Evolutionary conservation across 1,140 invertebrate genomes (phyloP).

Genomic region (Hermetia illucens): DNA sequence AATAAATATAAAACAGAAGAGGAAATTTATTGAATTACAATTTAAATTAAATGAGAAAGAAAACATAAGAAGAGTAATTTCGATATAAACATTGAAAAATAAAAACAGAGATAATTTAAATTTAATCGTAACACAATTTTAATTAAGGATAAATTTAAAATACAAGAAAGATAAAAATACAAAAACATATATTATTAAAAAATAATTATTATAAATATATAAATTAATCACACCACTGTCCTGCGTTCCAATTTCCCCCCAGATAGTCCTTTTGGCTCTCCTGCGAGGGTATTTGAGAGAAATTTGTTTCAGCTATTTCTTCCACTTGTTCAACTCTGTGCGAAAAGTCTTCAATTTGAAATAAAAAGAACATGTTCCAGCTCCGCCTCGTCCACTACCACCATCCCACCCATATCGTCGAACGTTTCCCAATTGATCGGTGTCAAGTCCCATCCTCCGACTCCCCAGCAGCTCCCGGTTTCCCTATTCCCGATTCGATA

Average conservation of each 20-base stretch:
- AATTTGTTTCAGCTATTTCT: too few relatives aligned
- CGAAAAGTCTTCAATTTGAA: too few relatives aligned
- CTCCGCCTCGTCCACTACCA: too few relatives aligned
- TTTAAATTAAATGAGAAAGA: conserved; percentile 3
- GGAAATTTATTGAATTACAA: conserved; percentile 7
- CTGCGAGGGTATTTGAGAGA: too few relatives aligned
- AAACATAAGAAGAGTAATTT: conserved; percentile 4
- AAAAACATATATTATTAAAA: not conserved
- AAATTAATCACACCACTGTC: conserved; percentile 1
- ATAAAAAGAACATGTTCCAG: too few relatives aligned
- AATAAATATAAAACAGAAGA: conserved; percentile 1
- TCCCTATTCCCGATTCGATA: too few relatives aligned
- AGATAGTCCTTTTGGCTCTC: not conserved
- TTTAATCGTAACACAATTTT: conserved; percentile 5
- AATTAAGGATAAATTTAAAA: conserved; percentile 4
- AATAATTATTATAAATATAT: not conserved
- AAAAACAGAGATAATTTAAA: conserved; percentile 4
- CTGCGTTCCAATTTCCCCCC: not conserved
- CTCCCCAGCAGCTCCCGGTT: too few relatives aligned
- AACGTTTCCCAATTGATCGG: too few relatives aligned
- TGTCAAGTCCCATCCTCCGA: too few relatives aligned
- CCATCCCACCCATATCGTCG: too few relatives aligned
- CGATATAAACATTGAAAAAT: not conserved
- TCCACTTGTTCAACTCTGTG: too few relatives aligned
- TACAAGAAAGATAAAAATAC: not conserved